Percentiles rank a stretch among this genome's conserved stretches.
phyloP scores from a whole-genome alignment of 2,888 invertebrate genomes.

The Tetramorium bicarinatum region DNA sequence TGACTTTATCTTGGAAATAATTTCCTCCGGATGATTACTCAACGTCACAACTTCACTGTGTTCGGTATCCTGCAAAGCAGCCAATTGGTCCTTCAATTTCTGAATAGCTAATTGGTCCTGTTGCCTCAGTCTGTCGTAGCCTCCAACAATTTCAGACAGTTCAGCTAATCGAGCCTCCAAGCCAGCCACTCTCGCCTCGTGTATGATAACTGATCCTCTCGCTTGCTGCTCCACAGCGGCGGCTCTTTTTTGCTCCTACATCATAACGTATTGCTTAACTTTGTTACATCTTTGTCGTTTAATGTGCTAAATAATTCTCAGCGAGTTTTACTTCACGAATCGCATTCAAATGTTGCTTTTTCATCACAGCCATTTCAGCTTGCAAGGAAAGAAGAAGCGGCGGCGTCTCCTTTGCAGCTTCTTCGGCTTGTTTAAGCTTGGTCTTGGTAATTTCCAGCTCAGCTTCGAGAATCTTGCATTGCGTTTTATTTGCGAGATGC shows the following conservation, averaged over 20 bases:
- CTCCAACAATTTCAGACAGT: slow-evolving; percentile 92
- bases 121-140: slow-evolving; percentile 91
- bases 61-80: slow-evolving; percentile 77
- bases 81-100: slow-evolving; percentile 88
- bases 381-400: slow-evolving; percentile 90
- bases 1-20: slow-evolving; percentile 86
- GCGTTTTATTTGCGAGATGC: slow-evolving; percentile 85
- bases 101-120: slow-evolving; percentile 92
- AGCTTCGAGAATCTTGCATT: slow-evolving; percentile 87
- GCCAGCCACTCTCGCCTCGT: slow-evolving; percentile 92
- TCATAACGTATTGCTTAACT: slow-evolving; percentile 21
- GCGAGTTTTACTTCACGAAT: slow-evolving; percentile 88
- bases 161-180: slow-evolving; percentile 93
- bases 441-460: slow-evolving; percentile 90
- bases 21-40: slow-evolving; percentile 79
- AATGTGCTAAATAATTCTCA: slow-evolving; percentile 28
- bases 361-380: slow-evolving; percentile 91
- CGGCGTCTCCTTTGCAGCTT: slow-evolving; percentile 89
- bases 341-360: slow-evolving; percentile 91
- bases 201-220: slow-evolving; percentile 89
- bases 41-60: slow-evolving; percentile 70
- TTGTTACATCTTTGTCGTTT: slow-evolving; percentile 1
- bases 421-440: slow-evolving; percentile 90
- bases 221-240: slow-evolving; percentile 92
- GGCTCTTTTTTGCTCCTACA: slow-evolving; percentile 91